A percentile compares a stretch with the other conserved stretches of the same genome.
phyloP scores from a whole-genome alignment of 1,140 invertebrate genomes.

The Grapholita molesta region DNA sequence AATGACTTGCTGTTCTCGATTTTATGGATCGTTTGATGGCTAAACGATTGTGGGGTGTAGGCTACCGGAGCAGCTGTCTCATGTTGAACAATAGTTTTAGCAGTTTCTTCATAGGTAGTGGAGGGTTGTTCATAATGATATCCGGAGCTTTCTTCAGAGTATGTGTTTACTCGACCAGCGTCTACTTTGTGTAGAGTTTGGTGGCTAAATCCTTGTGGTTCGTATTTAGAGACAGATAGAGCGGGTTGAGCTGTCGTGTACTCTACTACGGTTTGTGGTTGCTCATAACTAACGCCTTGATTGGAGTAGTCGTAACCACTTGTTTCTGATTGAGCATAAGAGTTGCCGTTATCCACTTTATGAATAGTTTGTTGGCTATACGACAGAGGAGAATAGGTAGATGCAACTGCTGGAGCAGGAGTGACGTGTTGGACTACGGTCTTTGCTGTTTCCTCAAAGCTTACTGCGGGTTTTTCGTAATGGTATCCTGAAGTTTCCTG shows the following conservation, averaged over 20 bases:
- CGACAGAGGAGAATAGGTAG: slow-evolving; percentile 34
- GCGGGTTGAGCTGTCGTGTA: slow-evolving; percentile 32
- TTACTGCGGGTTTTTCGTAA: slow-evolving; percentile 35
- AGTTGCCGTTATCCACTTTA: slow-evolving; percentile 26
- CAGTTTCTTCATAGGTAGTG: slow-evolving; percentile 35
- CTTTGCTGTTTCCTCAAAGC: slow-evolving; percentile 31
- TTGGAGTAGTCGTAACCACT: slow-evolving; percentile 41
- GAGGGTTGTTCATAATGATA: slow-evolving; percentile 43
- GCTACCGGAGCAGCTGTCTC: slow-evolving; percentile 33
- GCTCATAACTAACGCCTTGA: slow-evolving; percentile 31
- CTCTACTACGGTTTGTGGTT: slow-evolving; percentile 21
- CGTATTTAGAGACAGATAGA: slow-evolving; percentile 32
- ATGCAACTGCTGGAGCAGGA: slow-evolving; percentile 33
- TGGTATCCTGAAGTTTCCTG: slow-evolving; percentile 40
- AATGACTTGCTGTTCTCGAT: slow-evolving; percentile 23
- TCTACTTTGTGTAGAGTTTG: slow-evolving; percentile 41
- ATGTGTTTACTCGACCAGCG: slow-evolving; percentile 25
- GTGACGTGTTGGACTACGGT: slow-evolving; percentile 24
- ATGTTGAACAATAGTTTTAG: slow-evolving; percentile 22
- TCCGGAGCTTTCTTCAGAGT: slow-evolving; percentile 28
- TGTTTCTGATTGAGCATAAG: slow-evolving; percentile 42
- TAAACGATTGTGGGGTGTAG: slow-evolving; percentile 39
- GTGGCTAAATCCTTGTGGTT: slow-evolving; percentile 38
- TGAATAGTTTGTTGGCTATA: slow-evolving; percentile 46
- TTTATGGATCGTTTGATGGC: slow-evolving; percentile 44